Conservation (phyloP, 2,888 invertebrate species). For the Gari tellinella region DNA sequence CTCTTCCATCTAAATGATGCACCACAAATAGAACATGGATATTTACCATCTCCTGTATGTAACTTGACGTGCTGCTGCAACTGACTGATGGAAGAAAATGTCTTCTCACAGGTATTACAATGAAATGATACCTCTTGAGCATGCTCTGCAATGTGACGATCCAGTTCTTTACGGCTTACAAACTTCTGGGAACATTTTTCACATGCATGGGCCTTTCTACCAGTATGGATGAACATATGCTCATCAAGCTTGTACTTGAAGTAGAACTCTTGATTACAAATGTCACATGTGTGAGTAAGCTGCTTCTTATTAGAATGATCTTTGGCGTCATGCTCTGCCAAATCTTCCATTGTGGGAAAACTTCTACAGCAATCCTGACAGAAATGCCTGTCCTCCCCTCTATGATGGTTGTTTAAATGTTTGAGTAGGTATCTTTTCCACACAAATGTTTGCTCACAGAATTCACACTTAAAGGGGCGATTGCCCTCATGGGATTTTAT, state of each 20-base stretch:
- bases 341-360: slow-evolving; percentile 22
- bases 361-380: slow-evolving; percentile 43
- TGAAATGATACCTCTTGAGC: slow-evolving; percentile 52
- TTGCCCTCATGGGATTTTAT: slow-evolving; percentile 57
- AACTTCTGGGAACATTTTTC: slow-evolving; percentile 47
- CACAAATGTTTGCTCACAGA: slow-evolving; percentile 58
- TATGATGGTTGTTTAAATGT: slow-evolving; percentile 50
- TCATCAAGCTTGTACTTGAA: slow-evolving; percentile 59
- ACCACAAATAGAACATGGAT: slow-evolving; percentile 39
- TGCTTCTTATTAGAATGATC: slow-evolving; percentile 39
- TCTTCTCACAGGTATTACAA: slow-evolving; percentile 57
- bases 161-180: slow-evolving; percentile 51
- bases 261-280: slow-evolving; percentile 52
- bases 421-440: slow-evolving; percentile 58
- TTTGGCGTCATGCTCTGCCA: slow-evolving; percentile 34
- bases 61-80: slow-evolving; percentile 52
- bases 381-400: slow-evolving; percentile 39
- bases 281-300: slow-evolving; percentile 48
- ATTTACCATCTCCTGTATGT: slow-evolving; percentile 49
- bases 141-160: slow-evolving; percentile 51
- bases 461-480: slow-evolving; percentile 52
- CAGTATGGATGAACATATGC: slow-evolving; percentile 55
- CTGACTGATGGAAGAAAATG: slow-evolving; percentile 49
- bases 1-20: slow-evolving; percentile 53
- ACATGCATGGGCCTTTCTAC: slow-evolving; percentile 52